phyloP scores from a whole-genome alignment of 2,888 invertebrate genomes.

The Tetranychus piercei region DNA sequence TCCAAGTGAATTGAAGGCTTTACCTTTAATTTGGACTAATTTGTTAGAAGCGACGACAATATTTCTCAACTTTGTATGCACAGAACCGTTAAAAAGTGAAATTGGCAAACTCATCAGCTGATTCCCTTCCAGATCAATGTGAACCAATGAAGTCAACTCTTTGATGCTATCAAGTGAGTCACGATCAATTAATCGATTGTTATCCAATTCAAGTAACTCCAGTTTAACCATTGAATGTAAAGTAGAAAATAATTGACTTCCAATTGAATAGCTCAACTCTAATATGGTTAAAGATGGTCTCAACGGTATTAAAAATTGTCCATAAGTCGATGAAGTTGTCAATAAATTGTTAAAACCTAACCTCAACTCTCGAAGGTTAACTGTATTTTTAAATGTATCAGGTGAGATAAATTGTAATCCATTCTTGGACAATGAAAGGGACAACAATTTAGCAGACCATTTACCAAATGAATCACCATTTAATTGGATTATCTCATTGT shows the following conservation, averaged over 20 bases:
- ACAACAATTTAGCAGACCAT: conserved; percentile 62
- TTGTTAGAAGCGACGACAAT: conserved; percentile 64
- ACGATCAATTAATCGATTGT: conserved; percentile 50
- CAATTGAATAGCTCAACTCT: conserved; percentile 59
- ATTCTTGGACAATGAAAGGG: conserved; percentile 78
- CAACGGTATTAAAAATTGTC: conserved; percentile 21
- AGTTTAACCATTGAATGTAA: conserved; percentile 15
- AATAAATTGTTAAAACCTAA: conserved; percentile 29
- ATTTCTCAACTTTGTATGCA: conserved; percentile 50
- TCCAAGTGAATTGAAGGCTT: conserved; percentile 51
- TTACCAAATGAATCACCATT: conserved; percentile 46
- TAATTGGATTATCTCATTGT: conserved; percentile 24
- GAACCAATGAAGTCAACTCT: conserved; percentile 55
- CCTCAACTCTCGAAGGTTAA: conserved; percentile 33
- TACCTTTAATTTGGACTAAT: conserved; percentile 46
- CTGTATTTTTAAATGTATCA: conserved; percentile 57
- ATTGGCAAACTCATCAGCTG: conserved; percentile 50
- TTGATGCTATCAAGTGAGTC: conserved; percentile 51
- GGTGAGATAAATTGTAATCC: conserved; percentile 61
- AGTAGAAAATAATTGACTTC: not conserved
- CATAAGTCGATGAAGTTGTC: conserved; percentile 15
- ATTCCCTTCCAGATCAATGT: conserved; percentile 71
- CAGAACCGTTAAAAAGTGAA: conserved; percentile 46
- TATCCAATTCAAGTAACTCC: conserved; percentile 32
- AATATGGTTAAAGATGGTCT: conserved; percentile 52